phyloP scores from a whole-genome alignment of 2,888 invertebrate species.

The Phortica magna region DNA sequence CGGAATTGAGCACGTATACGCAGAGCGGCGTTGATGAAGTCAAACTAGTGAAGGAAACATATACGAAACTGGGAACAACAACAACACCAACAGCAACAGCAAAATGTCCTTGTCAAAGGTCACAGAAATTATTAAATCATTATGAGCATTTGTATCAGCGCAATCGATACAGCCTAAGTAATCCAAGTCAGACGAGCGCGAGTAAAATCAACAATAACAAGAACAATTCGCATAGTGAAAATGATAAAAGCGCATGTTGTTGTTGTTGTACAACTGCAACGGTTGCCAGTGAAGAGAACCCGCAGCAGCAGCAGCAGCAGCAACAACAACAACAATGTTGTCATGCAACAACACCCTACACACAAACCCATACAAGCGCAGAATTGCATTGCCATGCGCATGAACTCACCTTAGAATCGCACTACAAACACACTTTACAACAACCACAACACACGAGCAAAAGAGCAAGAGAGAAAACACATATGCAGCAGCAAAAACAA shows the following conservation, averaged over 20 bases:
- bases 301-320: constrained; percentile 34
- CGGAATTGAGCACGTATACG: constrained; percentile 56
- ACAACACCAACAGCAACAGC: neutral
- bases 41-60: neutral
- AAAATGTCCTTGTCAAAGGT: constrained; percentile 3
- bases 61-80: neutral
- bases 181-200: neutral
- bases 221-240: neutral
- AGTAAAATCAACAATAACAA: neutral
- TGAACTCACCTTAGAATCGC: constrained; percentile 64
- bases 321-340: constrained; percentile 32
- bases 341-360: constrained; percentile 50
- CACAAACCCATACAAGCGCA: constrained; percentile 61
- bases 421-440: constrained; percentile 44
- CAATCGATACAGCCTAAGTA: constrained; percentile 14
- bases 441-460: constrained; percentile 47
- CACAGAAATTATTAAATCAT: neutral
- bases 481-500: constrained; percentile 36
- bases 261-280: neutral
- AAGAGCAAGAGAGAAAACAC: constrained; percentile 33
- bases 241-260: neutral
- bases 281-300: neutral
- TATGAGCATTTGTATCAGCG: constrained; percentile 23
- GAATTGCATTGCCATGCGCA: constrained; percentile 56
- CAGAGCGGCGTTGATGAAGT: neutral